phyloP scores from a whole-genome alignment of 2,113 vertebrate species.

The Lamprologus callipterus region DNA sequence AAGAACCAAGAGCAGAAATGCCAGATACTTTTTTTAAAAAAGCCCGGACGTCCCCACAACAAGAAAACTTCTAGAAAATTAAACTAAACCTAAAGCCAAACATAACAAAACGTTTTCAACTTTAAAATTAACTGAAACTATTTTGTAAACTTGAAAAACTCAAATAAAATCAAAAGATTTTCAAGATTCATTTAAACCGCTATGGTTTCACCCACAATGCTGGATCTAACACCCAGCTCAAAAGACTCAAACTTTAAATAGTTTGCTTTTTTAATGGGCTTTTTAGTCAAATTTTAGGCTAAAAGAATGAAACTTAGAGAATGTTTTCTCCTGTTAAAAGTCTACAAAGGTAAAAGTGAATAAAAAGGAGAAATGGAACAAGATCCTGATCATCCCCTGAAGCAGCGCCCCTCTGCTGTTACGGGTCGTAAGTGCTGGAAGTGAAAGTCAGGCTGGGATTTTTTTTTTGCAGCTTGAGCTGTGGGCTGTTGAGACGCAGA shows the following conservation, averaged over 20 bases:
- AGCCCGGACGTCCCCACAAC: neutral
- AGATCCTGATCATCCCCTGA: neutral
- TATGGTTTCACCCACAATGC: neutral
- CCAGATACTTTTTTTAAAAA: accelerated
- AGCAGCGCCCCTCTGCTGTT: neutral
- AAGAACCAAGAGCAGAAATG: neutral
- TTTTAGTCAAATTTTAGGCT: neutral
- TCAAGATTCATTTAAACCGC: accelerated
- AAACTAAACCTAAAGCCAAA: neutral
- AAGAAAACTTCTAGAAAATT: neutral
- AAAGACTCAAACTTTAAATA: accelerated
- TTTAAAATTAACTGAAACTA: neutral
- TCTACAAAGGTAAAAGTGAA: neutral
- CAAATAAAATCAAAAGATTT: neutral
- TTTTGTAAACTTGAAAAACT: neutral
- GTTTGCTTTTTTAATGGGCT: neutral
- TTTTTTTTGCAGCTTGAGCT: neutral
- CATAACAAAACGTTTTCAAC: accelerated
- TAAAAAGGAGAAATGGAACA: neutral
- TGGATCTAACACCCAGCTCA: neutral
- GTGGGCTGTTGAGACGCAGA: neutral
- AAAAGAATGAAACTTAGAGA: neutral
- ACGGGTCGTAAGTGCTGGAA: neutral
- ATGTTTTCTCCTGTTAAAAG: neutral
- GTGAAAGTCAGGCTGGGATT: neutral